A percentile compares a stretch with the other conserved stretches of the same genome.
These are phyloP conservation scores for Heliconius hortense DNA, from an alignment of 2,888 invertebrate species.

Conservation along the genomic window DNA sequence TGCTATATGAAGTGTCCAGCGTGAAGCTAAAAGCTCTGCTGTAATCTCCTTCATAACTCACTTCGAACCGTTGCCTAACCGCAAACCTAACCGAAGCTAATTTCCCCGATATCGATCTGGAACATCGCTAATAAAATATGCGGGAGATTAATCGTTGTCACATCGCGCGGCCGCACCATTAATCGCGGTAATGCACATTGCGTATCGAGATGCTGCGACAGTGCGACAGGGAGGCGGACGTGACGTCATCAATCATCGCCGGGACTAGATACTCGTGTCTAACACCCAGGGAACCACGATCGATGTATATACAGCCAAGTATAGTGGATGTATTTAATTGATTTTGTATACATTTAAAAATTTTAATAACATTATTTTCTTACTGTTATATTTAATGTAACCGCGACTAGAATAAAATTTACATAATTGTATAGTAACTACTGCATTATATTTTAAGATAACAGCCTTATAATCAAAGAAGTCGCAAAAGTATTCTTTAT, in stretches of 20 bases:
- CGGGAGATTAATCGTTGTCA: constrained; percentile 42
- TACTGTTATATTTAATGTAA: neutral
- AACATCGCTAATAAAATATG: constrained; percentile 32
- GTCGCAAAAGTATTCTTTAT: too few relatives aligned
- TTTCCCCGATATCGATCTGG: constrained; percentile 14
- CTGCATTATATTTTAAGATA: neutral
- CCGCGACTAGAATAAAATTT: neutral
- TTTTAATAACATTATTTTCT: neutral
- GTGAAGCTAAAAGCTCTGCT: neutral
- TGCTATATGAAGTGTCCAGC: too few relatives aligned
- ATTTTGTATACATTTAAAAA: too few relatives aligned
- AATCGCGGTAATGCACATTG: constrained; percentile 61
- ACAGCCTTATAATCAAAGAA: neutral
- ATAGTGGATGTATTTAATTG: neutral
- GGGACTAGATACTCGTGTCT: constrained; percentile 44
- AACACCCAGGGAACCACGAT: constrained; percentile 35
- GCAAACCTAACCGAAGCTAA: constrained; percentile 36
- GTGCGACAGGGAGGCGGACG: constrained; percentile 25
- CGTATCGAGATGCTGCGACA: constrained; percentile 42
- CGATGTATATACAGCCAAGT: constrained; percentile 3
- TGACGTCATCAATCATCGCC: constrained; percentile 47
- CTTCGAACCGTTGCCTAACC: constrained; percentile 34
- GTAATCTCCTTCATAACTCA: neutral
- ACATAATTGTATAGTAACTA: neutral
- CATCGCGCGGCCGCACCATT: constrained; percentile 46